Evolutionary conservation across 1,140 invertebrate species (phyloP), one percentile per base, ranked within the genome.

Genomic region (Drosophila willistoni): DNA sequence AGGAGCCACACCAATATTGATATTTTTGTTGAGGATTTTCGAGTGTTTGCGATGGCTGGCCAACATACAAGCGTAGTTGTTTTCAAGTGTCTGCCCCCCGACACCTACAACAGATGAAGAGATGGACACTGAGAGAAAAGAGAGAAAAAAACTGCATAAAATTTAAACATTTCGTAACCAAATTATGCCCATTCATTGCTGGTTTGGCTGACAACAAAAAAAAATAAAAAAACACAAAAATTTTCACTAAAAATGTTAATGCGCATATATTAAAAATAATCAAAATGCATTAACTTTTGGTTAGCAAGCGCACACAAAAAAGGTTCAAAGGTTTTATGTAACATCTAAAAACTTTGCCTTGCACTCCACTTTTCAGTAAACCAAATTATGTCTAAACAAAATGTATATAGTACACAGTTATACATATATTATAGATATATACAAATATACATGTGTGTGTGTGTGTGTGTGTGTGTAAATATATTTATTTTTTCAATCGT

Each of bases 241-340:
- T 7, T 29, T 29, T 29, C 29, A 29, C 19, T 56, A 66, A 59
- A 44, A 47, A 51, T 71, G 68, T 83, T 68, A 66, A 67, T 77
- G 70, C 68, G 81, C 77, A 89, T 83, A 87, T 75, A 89, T 89
- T 89, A 89, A 83, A 79, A 73, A 77, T 80, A 83, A 87, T 80
- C 79, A 83, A 89, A 87, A 80, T 87, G 83, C 83, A 87, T 89
- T 89, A 83, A 83, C 83, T 73, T 89, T 83, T 80, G 76, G 77
- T 77, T 86, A 87, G 79, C 73, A 79, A 69, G 54, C 76, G 57
- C 51, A 55, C 76, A 65, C 39, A 51, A 51, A 51, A 51, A 44
- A 25, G 33, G 39, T 44, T 34, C 12, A 64, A 68, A 57, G 44
- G 57, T 64, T 62, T 74, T 74, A 77, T 73, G 75, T 71, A 73